A percentile compares a stretch with the other conserved stretches of the same genome.
These are phyloP conservation scores for Danaus chrysippus DNA, from an alignment of 2,888 invertebrate genomes.

Conservation along the genomic window DNA sequence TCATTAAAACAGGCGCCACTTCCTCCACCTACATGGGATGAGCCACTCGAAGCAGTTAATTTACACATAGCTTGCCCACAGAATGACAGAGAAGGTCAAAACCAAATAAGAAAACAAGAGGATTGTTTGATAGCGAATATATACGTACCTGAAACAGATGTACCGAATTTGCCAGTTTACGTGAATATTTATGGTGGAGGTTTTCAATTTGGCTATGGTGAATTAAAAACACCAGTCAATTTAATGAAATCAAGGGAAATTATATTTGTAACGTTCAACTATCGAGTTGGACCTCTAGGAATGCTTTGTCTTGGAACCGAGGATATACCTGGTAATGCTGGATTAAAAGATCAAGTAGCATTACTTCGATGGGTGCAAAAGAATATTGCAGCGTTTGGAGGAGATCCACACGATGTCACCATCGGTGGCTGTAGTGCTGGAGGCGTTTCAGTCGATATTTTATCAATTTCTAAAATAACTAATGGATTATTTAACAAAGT, in stretches of 20 bases:
- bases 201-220: constrained; percentile 50
- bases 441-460: constrained; percentile 43
- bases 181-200: constrained; percentile 64
- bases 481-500: constrained; percentile 48
- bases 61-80: constrained; percentile 40
- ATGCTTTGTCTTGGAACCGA: constrained; percentile 53
- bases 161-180: constrained; percentile 46
- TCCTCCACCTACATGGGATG: constrained; percentile 40
- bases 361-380: constrained; percentile 38
- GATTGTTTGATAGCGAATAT: constrained; percentile 38
- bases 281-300: constrained; percentile 45
- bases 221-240: constrained; percentile 28
- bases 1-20: constrained; percentile 43
- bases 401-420: constrained; percentile 52
- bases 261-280: constrained; percentile 48
- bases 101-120: constrained; percentile 20
- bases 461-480: constrained; percentile 43
- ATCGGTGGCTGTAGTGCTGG: constrained; percentile 51
- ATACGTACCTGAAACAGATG: constrained; percentile 33
- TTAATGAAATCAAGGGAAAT: constrained; percentile 41
- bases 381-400: constrained; percentile 52
- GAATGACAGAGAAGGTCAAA: constrained; percentile 9
- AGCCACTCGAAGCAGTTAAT: constrained; percentile 38
- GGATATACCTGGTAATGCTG: constrained; percentile 53
- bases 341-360: constrained; percentile 55